Evolutionary conservation across 2,797 vertebrate genomes (phyloP), one percentile per base, ranked within the genome.

Genomic region (Vireo griseus): DNA sequence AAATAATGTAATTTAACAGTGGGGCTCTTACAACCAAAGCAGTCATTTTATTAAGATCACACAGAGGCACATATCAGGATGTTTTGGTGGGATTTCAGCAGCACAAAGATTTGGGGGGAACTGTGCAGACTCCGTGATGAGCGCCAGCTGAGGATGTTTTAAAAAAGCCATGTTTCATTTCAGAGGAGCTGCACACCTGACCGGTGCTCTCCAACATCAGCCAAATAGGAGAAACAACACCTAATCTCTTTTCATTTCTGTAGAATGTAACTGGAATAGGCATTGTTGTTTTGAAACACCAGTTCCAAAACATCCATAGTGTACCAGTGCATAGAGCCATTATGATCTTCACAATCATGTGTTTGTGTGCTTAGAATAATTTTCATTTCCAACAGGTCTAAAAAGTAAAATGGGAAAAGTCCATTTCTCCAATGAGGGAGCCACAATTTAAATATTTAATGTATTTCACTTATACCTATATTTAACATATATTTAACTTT

Each of bases 61-160:
- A 18, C 0, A 52, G 25, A 40, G 13, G 39, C 25, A 44, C 0
- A 1, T 2, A 19, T 15, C 17, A 16, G 20, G 29, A 50, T 35
- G 17, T 54, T 77, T 28, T 9, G n/a, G n/a, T n/a, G 59, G 57
- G 65, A 25, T 13, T 10, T 24, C 19, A 59, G 26, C 15, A 40
- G 20, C 5, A 2, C 0, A 1, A 54, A 42, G 24, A 28, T 42
- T 5, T 63, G 12, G 22, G 19, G 37, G 14, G 7, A 75, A 45
- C 42, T 19, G 10, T 13, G 25, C 19, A 67, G 28, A 2, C 16
- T 26, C 45, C 14, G 3, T 0, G 4, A 35, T 1, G 10, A 68
- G 16, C 0, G 0, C 14, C 24, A 40, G 10, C 2, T 21, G 22
- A 33, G 16, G 33, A 12, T 10, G n/a, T 25, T 51, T 84, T 67